A percentile compares a stretch with the other conserved stretches of the same genome.
Conservation (phyloP, 1,140 invertebrate species). For the Drosophila lacteicornis region DNA sequence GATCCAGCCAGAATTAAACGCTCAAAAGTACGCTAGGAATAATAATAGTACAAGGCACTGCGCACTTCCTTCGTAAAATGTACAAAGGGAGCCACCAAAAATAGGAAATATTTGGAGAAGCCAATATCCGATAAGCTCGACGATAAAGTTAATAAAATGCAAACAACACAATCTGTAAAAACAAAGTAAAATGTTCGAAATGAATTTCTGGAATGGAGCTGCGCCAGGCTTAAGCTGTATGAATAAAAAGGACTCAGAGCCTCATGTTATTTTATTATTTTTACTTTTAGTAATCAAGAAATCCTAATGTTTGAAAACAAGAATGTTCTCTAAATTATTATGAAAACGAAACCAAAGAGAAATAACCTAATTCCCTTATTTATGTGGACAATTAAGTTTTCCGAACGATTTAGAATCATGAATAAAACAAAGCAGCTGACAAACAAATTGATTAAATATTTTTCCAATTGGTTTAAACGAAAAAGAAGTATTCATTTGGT, state of each 20-base stretch:
- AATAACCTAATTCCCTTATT: neutral
- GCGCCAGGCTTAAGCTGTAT: neutral
- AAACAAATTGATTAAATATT: neutral
- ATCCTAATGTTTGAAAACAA: no score
- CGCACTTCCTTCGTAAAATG: neutral
- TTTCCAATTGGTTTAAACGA: neutral
- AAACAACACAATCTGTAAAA: slow-evolving; percentile 1
- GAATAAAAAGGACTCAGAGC: neutral
- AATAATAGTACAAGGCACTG: neutral
- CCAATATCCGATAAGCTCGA: neutral
- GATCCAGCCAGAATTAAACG: neutral
- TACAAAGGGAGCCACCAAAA: neutral
- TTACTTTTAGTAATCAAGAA: neutral
- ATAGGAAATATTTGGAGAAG: slow-evolving; percentile 5
- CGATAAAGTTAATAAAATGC: neutral
- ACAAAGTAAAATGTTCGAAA: neutral
- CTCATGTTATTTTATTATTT: no score
- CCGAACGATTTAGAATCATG: no score
- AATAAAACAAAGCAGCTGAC: neutral
- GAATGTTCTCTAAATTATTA: no score
- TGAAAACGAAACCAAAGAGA: neutral
- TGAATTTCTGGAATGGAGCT: neutral
- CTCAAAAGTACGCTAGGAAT: slow-evolving; percentile 21
- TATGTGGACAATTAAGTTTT: no score
- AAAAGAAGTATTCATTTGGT: neutral